Evolutionary conservation across 2,797 vertebrate species (phyloP).

Genomic region (Lophotriccus pileatus): DNA sequence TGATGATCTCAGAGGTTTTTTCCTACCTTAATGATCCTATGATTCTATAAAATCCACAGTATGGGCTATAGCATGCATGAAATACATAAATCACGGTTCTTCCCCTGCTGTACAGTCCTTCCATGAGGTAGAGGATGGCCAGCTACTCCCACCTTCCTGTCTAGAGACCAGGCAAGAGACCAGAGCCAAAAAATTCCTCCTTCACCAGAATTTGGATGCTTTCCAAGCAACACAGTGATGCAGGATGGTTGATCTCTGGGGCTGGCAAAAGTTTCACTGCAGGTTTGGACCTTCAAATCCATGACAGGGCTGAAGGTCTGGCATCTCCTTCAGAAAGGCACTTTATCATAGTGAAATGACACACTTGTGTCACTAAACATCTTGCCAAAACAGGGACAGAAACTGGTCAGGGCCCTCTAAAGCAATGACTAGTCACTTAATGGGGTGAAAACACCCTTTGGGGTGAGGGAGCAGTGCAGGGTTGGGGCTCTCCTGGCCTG

Average conservation of each 20-base stretch:
- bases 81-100: neutral
- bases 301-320: neutral
- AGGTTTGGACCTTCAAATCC: neutral
- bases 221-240: neutral
- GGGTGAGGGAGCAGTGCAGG: neutral
- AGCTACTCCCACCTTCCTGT: neutral
- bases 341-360: neutral
- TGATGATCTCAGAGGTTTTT: neutral
- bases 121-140: neutral
- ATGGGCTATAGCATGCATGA: neutral
- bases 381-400: neutral
- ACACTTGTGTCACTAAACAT: neutral
- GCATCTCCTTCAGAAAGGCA: neutral
- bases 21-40: neutral
- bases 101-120: neutral
- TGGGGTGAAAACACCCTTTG: neutral
- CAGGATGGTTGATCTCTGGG: rapidly evolving
- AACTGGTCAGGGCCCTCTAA: neutral
- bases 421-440: neutral
- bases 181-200: neutral
- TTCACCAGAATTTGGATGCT: neutral
- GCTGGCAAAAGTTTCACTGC: neutral
- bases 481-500: neutral
- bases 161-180: neutral
- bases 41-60: neutral